phyloP scores from a whole-genome alignment of 2,113 vertebrate genomes.

The Vidua chalybeata region DNA sequence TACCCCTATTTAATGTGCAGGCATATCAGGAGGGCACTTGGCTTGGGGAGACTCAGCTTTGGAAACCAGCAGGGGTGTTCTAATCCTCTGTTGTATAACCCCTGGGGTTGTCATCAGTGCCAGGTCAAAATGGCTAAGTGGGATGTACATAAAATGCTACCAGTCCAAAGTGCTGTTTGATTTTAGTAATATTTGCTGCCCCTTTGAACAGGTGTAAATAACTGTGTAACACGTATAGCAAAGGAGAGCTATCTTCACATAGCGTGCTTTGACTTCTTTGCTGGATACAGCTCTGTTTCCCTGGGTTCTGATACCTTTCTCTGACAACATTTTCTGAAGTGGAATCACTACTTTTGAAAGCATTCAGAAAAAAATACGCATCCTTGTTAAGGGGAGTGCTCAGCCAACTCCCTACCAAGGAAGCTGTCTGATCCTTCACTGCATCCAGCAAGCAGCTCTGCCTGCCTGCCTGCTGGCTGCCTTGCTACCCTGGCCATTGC shows the following conservation, averaged over 20 bases:
- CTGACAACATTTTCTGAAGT: background rate
- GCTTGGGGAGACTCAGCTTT: background rate
- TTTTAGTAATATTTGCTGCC: background rate
- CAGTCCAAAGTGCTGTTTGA: background rate
- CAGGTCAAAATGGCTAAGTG: background rate
- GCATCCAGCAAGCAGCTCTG: background rate
- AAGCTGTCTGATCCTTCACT: background rate
- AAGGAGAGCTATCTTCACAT: background rate
- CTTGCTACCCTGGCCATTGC: background rate
- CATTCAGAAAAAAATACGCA: background rate
- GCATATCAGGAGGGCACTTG: background rate
- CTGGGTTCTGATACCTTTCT: background rate
- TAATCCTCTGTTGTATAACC: background rate
- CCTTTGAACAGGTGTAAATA: background rate
- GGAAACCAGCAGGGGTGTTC: background rate
- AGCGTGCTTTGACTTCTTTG: background rate
- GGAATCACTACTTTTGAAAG: background rate
- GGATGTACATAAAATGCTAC: background rate
- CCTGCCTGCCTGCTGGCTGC: background rate
- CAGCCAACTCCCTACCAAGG: background rate
- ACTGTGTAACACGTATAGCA: rapidly evolving
- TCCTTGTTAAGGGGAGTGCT: background rate
- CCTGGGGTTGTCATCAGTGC: background rate
- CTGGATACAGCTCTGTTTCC: background rate
- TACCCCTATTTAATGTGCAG: background rate